A percentile compares a stretch with the other conserved stretches of the same genome.
Conservation (phyloP, 2,797 vertebrate genomes). For the Acridotheres tristis region DNA sequence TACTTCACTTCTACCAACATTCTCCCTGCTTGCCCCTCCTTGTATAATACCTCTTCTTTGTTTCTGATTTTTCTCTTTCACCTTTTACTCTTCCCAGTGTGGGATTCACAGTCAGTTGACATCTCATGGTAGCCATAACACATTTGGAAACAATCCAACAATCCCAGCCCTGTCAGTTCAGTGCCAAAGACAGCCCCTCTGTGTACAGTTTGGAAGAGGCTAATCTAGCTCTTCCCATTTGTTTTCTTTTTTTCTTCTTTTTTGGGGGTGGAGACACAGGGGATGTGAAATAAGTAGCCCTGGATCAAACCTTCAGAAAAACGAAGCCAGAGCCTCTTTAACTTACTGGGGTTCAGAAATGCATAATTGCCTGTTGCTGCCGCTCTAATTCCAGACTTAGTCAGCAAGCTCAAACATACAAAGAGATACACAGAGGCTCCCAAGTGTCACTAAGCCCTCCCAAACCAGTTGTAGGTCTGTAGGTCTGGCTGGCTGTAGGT, state of each 20-base stretch:
- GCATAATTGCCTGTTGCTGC: neutral
- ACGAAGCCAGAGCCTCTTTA: neutral
- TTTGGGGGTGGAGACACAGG: neutral
- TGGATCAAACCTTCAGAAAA: neutral
- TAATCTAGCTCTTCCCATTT: constrained; percentile 16
- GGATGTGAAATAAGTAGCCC: neutral
- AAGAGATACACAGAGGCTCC: neutral
- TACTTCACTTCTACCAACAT: neutral
- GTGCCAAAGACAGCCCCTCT: neutral
- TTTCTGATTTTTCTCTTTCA: neutral
- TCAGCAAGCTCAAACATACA: neutral
- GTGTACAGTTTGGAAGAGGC: neutral
- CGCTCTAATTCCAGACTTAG: neutral
- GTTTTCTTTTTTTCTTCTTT: neutral
- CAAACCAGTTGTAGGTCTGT: neutral
- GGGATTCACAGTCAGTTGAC: neutral
- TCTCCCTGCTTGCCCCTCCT: neutral
- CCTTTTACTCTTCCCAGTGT: neutral
- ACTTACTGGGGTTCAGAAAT: neutral
- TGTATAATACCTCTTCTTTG: neutral
- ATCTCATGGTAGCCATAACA: constrained; percentile 21
- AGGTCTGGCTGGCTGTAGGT: neutral
- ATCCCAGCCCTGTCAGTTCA: neutral
- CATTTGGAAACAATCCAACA: neutral
- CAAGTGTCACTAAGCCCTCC: neutral